Conservation (phyloP, 1,140 invertebrate genomes). For the Pseudachorutes palmiensis region DNA sequence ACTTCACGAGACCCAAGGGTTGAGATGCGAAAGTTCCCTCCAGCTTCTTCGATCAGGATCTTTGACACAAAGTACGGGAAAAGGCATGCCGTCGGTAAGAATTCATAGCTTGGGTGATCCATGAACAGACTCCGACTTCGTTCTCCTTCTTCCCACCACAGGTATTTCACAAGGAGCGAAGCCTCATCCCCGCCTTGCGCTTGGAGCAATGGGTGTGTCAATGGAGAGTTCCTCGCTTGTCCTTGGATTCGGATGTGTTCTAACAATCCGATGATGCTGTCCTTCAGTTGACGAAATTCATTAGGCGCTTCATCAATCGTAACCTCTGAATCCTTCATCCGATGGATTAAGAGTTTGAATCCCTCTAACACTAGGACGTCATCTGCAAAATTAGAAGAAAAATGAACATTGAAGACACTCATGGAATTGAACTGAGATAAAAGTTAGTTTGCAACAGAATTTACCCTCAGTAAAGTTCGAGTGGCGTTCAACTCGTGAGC, state of each 20-base stretch:
- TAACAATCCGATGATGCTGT: neutral
- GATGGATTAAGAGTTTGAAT: too few relatives aligned
- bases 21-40: slow-evolving; percentile 1
- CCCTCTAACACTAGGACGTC: too few relatives aligned
- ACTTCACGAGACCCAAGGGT: slow-evolving; percentile 19
- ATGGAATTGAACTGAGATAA: too few relatives aligned
- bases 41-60: slow-evolving; percentile 17
- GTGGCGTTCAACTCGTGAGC: neutral
- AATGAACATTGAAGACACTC: too few relatives aligned
- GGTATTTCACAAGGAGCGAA: slow-evolving; percentile 1
- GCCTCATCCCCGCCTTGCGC: neutral
- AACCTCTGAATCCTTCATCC: too few relatives aligned
- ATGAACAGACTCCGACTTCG: slow-evolving; percentile 23
- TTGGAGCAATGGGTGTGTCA: neutral
- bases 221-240: neutral
- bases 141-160: slow-evolving; percentile 30
- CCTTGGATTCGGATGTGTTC: slow-evolving; percentile 17
- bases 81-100: slow-evolving; percentile 11
- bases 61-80: slow-evolving; percentile 24
- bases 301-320: too few relatives aligned
- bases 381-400: too few relatives aligned
- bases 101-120: slow-evolving; percentile 8
- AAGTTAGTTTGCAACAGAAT: neutral
- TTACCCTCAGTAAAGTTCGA: slow-evolving; percentile 2
- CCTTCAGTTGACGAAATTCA: too few relatives aligned